Evolutionary conservation across 1,140 invertebrate genomes (phyloP), one percentile per base, ranked within the genome.

Genomic region (Onthophagus taurus): DNA sequence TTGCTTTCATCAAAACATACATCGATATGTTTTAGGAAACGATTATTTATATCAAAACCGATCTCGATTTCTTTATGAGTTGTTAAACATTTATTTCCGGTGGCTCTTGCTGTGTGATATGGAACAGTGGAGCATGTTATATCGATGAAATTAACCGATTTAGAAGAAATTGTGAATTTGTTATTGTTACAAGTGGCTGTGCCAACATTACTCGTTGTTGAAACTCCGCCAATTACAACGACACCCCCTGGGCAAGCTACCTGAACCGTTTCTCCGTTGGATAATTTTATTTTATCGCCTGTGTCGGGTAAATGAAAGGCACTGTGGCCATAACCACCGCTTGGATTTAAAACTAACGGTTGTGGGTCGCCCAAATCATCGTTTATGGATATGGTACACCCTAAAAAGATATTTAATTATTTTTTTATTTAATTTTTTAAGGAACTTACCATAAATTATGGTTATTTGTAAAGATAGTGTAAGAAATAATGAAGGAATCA

Each of bases 1-100:
- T 29, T 30, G 3, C 13, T 14, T 14, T 52, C 33, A 48, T 63
- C 56, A 35, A 55, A 62, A 47, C 60, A 65, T 13, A 58, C 20
- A 6, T 14, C 18, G 7, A 63, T 60, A 16, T 50, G 42, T 16
- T 26, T 48, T 9, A 59, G 30, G 42, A 63, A 62, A 5, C 42
- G 21, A 14, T 42, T 35, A 13, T 50, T 21, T 7, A 57, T 17
- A 4, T 42, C 17, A 37, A 62, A 67, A 17, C 62, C 65, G 17
- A 65, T 59, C 51, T 60, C 60, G 8, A 57, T 51, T 37, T 54
- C 45, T 33, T 29, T 29, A 7, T 45, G 33, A 2, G 9, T 26
- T 0, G 66, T 71, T 0, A 63, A 54, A 7, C 47, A 52, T 14
- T 8, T 44, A 26, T 48, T 49, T 17, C 33, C 30, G 33, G 48